phyloP scores from a whole-genome alignment of 2,113 vertebrate species.

The Aegypius monachus region DNA sequence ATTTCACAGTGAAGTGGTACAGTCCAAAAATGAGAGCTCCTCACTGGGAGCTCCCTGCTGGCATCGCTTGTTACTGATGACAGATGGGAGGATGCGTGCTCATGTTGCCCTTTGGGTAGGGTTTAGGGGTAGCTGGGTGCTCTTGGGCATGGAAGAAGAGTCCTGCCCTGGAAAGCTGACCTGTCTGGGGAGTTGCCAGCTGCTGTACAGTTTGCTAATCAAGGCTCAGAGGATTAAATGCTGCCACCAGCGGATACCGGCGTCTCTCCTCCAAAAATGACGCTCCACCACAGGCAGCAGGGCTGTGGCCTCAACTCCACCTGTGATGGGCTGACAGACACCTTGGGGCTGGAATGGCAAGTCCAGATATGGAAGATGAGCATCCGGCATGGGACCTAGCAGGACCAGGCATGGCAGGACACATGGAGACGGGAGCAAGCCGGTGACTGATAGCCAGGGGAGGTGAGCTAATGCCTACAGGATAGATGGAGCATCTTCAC shows the following conservation, averaged over 20 bases:
- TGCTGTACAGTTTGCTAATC: neutral
- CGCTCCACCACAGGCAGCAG: neutral
- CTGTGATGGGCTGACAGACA: neutral
- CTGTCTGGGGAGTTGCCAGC: neutral
- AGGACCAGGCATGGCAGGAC: neutral
- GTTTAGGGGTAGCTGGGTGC: neutral
- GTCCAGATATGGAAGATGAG: neutral
- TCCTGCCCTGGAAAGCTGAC: neutral
- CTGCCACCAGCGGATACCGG: neutral
- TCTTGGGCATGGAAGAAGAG: neutral
- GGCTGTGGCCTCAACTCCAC: neutral
- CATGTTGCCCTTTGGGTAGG: neutral
- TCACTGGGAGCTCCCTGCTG: neutral
- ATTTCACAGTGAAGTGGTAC: neutral
- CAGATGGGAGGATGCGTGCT: neutral
- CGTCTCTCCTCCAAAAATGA: neutral
- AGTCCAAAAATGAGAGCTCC: neutral
- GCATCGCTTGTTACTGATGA: neutral
- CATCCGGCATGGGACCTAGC: neutral
- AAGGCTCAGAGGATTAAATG: neutral
- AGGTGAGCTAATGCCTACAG: neutral
- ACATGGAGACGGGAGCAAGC: neutral
- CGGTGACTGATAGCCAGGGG: neutral
- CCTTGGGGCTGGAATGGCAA: neutral
- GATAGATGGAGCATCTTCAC: neutral